Conservation (phyloP, 2,888 invertebrate genomes). For the Leucania comma region DNA sequence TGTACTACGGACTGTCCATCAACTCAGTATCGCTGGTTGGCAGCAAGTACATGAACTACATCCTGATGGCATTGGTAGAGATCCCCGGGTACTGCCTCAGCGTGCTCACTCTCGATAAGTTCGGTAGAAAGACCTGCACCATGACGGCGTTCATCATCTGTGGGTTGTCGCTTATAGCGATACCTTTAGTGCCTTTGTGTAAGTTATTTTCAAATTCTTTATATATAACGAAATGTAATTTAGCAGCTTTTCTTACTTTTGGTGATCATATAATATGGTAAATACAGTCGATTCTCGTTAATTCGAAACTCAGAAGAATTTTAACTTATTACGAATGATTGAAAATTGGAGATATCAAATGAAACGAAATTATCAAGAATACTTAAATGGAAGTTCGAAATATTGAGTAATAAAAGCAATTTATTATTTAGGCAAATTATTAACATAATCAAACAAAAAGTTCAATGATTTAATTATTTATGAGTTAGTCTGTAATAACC, state of each 20-base stretch:
- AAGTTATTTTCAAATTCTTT: slow-evolving; percentile 65
- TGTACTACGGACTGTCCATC: slow-evolving; percentile 95
- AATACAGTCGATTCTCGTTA: no score
- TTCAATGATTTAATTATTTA: no score
- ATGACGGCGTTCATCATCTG: slow-evolving; percentile 91
- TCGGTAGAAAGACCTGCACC: slow-evolving; percentile 91
- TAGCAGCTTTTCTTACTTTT: not conserved
- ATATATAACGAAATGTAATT: not conserved
- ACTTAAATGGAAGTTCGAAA: no score
- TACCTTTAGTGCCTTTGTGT: slow-evolving; percentile 91
- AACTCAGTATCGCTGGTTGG: slow-evolving; percentile 94
- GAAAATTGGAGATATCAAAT: no score
- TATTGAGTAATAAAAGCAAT: no score
- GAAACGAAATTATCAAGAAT: no score
- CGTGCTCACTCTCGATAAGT: slow-evolving; percentile 89
- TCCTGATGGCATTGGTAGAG: slow-evolving; percentile 92
- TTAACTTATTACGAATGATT: no score
- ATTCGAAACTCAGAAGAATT: no score
- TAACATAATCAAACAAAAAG: no score
- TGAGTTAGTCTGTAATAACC: no score
- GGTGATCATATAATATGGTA: no score
- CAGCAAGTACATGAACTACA: slow-evolving; percentile 94
- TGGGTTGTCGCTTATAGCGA: slow-evolving; percentile 88
- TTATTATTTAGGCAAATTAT: no score
- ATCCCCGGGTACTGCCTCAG: slow-evolving; percentile 92